Percentiles rank a stretch among this genome's conserved stretches.
Evolutionary conservation across 2,113 vertebrate species (phyloP).

Genomic region (Larimichthys crocea): DNA sequence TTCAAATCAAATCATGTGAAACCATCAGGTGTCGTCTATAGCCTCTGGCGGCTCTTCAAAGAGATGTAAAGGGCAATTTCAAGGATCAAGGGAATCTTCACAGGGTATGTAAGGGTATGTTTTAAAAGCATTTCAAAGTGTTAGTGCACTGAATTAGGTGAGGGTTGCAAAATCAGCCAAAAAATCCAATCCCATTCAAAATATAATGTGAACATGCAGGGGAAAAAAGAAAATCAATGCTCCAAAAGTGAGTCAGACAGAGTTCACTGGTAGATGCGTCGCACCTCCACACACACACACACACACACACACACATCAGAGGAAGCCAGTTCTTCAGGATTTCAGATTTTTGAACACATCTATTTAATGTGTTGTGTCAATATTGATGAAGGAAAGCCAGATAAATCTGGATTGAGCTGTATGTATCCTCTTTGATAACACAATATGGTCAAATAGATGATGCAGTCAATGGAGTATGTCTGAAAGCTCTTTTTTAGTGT

Average conservation of each 20-base stretch:
- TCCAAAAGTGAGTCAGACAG: conserved; percentile 29
- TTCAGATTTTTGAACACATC: not conserved
- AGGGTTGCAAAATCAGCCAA: not conserved
- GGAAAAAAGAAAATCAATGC: conserved; percentile 27
- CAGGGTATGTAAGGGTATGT: not conserved
- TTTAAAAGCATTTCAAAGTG: not conserved
- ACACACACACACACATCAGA: conserved; percentile 1
- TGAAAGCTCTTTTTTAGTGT: conserved; percentile 60
- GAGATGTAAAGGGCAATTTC: not conserved
- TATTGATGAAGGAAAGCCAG: not conserved
- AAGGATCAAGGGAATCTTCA: conserved; percentile 5
- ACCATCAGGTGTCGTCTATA: not conserved
- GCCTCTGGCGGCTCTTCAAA: conserved; percentile 17
- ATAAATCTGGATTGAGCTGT: not conserved
- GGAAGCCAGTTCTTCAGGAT: not conserved
- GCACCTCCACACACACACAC: not conserved
- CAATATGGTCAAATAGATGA: conserved; percentile 17
- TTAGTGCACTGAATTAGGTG: not conserved
- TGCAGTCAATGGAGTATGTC: conserved; percentile 41
- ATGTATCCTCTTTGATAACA: conserved; percentile 2
- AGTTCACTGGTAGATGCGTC: conserved; percentile 18
- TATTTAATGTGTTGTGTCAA: conserved; percentile 6
- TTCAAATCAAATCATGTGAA: not conserved
- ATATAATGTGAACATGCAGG: conserved; percentile 6
- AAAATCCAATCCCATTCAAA: not conserved